These are phyloP conservation scores for Saturnia pavonia DNA, from an alignment of 2,888 invertebrate genomes.

Conservation along the genomic window DNA sequence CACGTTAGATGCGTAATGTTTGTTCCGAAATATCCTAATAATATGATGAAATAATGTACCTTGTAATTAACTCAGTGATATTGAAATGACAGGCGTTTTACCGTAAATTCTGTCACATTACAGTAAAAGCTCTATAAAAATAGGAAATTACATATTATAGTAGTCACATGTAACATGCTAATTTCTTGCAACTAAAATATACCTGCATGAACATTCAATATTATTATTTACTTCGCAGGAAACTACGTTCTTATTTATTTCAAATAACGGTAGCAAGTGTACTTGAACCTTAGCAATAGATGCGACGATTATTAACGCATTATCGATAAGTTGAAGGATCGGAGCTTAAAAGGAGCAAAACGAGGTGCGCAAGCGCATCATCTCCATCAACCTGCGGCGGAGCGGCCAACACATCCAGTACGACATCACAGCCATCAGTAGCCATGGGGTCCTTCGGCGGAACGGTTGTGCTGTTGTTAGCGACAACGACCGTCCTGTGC, in stretches of 20 bases:
- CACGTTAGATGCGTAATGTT: not conserved
- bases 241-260: not conserved
- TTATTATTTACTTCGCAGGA: not conserved
- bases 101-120: not conserved
- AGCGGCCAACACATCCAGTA: slow-evolving; percentile 36
- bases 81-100: too few relatives aligned
- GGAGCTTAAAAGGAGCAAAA: slow-evolving; percentile 62
- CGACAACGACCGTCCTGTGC: slow-evolving; percentile 47
- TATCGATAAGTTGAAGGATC: slow-evolving; percentile 43
- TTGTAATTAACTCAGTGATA: not conserved
- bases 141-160: not conserved
- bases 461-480: slow-evolving; percentile 57
- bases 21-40: too few relatives aligned
- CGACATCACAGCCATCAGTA: slow-evolving; percentile 50
- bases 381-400: slow-evolving; percentile 45
- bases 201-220: not conserved
- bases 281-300: slow-evolving; percentile 21
- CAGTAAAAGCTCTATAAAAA: not conserved
- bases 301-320: slow-evolving; percentile 21
- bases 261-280: slow-evolving; percentile 14
- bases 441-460: slow-evolving; percentile 64
- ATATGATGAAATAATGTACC: not conserved
- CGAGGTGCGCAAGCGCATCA: slow-evolving; percentile 56
- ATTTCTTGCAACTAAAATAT: not conserved
- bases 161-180: not conserved